Conservation (phyloP, 2,888 invertebrate genomes). For the Escarpia spicata region DNA sequence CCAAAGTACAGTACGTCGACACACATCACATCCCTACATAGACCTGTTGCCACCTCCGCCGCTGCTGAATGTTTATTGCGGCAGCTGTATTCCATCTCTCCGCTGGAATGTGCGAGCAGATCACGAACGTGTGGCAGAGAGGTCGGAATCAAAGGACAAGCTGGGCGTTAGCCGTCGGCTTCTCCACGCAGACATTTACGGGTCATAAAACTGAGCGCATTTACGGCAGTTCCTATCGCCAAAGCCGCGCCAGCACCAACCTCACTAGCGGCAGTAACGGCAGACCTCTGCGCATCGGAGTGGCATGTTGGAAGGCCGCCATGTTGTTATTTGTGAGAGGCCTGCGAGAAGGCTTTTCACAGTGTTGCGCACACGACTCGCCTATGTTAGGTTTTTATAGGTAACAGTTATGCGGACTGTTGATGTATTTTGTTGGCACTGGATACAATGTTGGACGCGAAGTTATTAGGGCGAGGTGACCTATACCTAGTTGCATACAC, state of each 20-base stretch:
- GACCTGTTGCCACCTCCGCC: too few species aligned
- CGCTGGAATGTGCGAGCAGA: neutral
- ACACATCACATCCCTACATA: too few species aligned
- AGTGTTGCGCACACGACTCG: neutral
- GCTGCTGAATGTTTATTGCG: neutral
- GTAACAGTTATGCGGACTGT: neutral
- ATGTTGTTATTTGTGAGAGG: neutral
- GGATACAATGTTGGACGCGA: neutral
- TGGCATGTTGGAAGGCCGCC: neutral
- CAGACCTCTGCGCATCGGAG: neutral
- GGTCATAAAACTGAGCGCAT: neutral
- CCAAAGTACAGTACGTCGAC: too few species aligned
- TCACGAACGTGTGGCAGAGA: neutral
- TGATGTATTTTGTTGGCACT: neutral
- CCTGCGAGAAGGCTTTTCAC: neutral
- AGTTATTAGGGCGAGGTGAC: neutral
- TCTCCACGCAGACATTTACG: neutral
- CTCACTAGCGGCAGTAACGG: neutral
- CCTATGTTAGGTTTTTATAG: neutral
- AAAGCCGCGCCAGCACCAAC: neutral
- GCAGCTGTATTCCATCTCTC: neutral
- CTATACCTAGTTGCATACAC: neutral
- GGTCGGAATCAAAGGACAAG: neutral
- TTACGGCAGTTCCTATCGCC: neutral
- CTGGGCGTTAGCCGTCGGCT: neutral